Base-by-base conservation (phyloP, 2,797 vertebrate genomes). In the Scomberomorus guttatus region DNA sequence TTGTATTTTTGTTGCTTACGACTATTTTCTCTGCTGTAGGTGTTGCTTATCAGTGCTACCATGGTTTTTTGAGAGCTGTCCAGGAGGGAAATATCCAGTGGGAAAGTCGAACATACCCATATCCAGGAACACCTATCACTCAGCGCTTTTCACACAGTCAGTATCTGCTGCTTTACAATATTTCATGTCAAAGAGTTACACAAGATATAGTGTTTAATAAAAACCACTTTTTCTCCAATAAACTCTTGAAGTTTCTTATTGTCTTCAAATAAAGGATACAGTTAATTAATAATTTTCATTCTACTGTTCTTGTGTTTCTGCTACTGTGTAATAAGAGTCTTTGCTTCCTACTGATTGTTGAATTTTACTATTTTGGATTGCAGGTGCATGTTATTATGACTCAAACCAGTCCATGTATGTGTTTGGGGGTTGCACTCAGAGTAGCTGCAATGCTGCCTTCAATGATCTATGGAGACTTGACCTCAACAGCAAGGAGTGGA, bases 381-480 rank as follows among this genome's bases (percentile, higher is more conserved):
- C 87, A 99, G 98, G 98, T 90, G 97, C 98, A 0, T 99, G 98
- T 87, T 99, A 99, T 87, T 99, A 99, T 1, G 98, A 99, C 8
- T 95, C 96, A 13, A 99, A 99, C 90, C 98, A 99, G 92, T 99
- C 98, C 32, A 99, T 99, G 98, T 99, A 99, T 1, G 98, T 99
- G 89, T 99, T 99, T 3, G 98, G 98, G 4, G 98, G 98, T 88
- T 99, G 98, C 88, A 99, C 98, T 6, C 98, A 99, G 92, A 99
- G 98, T 95, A 99, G 98, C 87, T 99, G 98, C 87, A 99, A 99
- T 13, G 97, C 98, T 18, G 98, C 98, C 75, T 99, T 99, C 93
- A 99, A 99, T n/a, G 98, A 99, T 91, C 95, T 99, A 63, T 99
- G 98, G 98, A 96, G 98, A 86, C 97, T 99, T 0, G 98, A 99